Evolutionary conservation across 2,113 vertebrate genomes (phyloP), one percentile per base, ranked within the genome.

Genomic region (Callocephalon fimbriatum): DNA sequence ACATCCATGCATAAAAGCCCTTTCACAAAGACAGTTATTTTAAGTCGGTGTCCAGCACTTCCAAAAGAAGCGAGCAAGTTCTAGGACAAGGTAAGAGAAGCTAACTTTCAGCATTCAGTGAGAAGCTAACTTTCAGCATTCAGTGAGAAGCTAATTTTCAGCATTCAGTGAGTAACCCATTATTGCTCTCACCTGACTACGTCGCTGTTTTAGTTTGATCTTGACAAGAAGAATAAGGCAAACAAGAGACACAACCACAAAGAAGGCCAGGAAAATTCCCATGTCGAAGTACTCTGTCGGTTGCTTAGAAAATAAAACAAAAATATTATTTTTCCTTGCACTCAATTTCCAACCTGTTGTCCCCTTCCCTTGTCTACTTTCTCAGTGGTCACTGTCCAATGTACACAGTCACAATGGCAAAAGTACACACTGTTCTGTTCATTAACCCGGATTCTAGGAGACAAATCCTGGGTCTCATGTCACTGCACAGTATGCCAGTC

Each of bases 231-330:
- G 99, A 94, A 99, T 98, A 93, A 99, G 99, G 97, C 99, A 99
- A 66, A 99, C 99, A 85, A 99, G 98, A 88, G 99, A 99, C 83
- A 99, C 99, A 38, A 99, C 99, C 76, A 99, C 99, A 38, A 99
- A 99, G 98, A 99, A 99, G 23, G 99, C 99, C 98, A 99, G 97
- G 98, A 99, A 99, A 97, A 99, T 99, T 32, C 99, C 99, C 99
- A 99, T 99, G 97, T 99, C 99, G 23, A 99, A 99, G 95, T 99
- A 99, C 63, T 99, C 99, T 0, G 99, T 99, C 59, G 99, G 99
- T 99, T 99, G 99, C 99, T 99, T 97, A 88, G 97, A 96, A 66
- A 91, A 92, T 74, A 94, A 66, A 92, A 56, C 10, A 96, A 37
- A 66, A 56, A 15, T 6, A 65, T 93, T 94, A 93, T 67, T 86